Conservation (phyloP, 2,113 vertebrate species). For the Hiodon tergisus region DNA sequence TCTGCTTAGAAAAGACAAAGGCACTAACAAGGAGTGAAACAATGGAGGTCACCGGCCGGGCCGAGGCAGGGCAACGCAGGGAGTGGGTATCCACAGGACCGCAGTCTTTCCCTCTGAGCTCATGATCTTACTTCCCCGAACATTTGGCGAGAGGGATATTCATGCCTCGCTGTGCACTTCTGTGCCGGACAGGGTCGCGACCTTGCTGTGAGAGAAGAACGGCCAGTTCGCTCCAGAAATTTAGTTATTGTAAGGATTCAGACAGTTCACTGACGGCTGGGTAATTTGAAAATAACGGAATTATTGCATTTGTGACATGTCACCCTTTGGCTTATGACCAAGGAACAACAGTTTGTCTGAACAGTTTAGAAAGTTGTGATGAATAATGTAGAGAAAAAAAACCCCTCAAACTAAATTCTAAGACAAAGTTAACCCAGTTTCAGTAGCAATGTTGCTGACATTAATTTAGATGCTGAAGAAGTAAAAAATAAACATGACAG, state of each 20-base stretch:
- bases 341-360: slow-evolving; percentile 27
- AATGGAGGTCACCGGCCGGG: neutral
- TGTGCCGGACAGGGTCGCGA: neutral
- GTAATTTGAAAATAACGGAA: neutral
- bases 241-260: neutral
- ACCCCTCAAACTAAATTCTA: too few relatives aligned
- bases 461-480: too few relatives aligned
- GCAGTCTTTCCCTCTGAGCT: too few relatives aligned
- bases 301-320: neutral
- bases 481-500: neutral
- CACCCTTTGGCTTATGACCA: slow-evolving; percentile 34
- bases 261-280: neutral
- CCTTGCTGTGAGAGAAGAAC: neutral
- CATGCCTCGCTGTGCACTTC: neutral
- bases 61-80: neutral
- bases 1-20: neutral
- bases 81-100: too few relatives aligned
- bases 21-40: neutral
- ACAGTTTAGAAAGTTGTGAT: slow-evolving; percentile 26
- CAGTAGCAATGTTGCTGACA: too few relatives aligned
- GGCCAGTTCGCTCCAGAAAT: neutral
- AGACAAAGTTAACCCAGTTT: too few relatives aligned
- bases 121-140: too few relatives aligned
- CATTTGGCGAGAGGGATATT: neutral
- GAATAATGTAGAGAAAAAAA: neutral